Evolutionary conservation across 2,888 invertebrate species (phyloP), one percentile per base, ranked within the genome.

Genomic region (Kuschelorhynchus macadamiae): DNA sequence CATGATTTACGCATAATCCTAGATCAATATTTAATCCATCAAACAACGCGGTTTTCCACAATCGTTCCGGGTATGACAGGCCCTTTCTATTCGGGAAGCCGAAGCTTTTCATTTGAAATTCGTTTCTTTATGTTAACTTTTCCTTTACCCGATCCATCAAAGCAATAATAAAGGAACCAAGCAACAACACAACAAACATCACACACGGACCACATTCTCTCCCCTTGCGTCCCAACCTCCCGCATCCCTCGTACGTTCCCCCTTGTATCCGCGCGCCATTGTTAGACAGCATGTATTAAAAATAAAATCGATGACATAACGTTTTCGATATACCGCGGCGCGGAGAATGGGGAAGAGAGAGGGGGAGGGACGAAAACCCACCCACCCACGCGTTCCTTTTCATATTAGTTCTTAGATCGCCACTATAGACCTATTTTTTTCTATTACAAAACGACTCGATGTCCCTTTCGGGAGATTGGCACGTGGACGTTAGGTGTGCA

Each of bases 261-360:
- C 56, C n/a, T n/a, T n/a, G n/a, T 50, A 32, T 55, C 20, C 49
- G 42, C 46, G 53, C 66, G 67, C 70, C 67, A 70, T 70, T 70
- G 70, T 70, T 70, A 70, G 70, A 70, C 66, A 57, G 65, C 70
- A 67, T 70, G 70, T 70, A 70, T 70, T 70, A 67, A 70, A 70
- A 70, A 70, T 70, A 70, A 70, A 70, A 70, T 70, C 70, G 70
- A 70, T 70, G 70, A 66, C 63, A 69, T 62, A 70, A 67, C 70
- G 65, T 69, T 65, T 65, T 69, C 69, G 70, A 67, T 70, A 67
- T 56, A n/a, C n/a, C 56, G 55, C 41, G 63, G 55, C 25, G 16
- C 30, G 57, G 46, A 42, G 50, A 41, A 36, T 21, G 44, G 55
- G 47, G 30, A 57, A 66, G 62, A 21, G n/a, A n/a, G 50, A 41